Conservation (phyloP, 2,797 vertebrate species). For the Borostomias antarcticus region DNA sequence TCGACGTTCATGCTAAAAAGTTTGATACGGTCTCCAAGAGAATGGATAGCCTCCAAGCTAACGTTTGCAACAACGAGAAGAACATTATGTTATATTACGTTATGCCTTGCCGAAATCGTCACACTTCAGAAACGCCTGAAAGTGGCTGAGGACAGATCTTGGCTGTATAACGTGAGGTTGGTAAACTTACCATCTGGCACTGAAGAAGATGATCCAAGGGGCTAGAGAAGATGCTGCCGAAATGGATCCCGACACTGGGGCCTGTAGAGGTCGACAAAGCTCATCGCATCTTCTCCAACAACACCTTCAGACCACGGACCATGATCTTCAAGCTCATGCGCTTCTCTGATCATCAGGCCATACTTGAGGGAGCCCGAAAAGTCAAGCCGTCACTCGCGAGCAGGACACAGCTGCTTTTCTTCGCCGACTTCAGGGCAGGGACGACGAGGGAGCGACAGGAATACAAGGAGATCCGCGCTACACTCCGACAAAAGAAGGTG, state of each 20-base stretch:
- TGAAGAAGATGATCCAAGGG: slow-evolving; percentile 7
- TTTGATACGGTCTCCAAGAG: not conserved
- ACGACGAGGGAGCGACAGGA: not conserved
- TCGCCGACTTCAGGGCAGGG: not conserved
- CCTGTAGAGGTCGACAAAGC: slow-evolving; percentile 3
- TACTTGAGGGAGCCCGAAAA: slow-evolving; percentile 10
- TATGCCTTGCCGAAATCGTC: not conserved
- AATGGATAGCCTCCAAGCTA: slow-evolving; percentile 7
- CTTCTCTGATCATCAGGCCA: not conserved
- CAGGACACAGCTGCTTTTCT: slow-evolving; percentile 7
- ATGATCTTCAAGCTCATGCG: slow-evolving; percentile 2
- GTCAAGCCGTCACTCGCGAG: not conserved
- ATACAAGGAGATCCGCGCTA: slow-evolving; percentile 1
- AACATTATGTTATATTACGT: slow-evolving; percentile 3
- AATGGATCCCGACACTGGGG: not conserved
- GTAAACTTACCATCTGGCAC: slow-evolving; percentile 1
- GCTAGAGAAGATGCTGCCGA: slow-evolving; percentile 6
- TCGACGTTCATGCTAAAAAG: slow-evolving; percentile 1
- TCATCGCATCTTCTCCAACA: slow-evolving; percentile 9
- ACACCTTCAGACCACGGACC: slow-evolving; percentile 4
- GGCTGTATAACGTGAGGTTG: slow-evolving; percentile 11
- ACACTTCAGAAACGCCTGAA: slow-evolving; percentile 2
- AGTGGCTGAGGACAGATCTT: slow-evolving; percentile 6
- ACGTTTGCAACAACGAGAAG: not conserved
- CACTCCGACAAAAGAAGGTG: slow-evolving; percentile 1